A percentile compares a stretch with the other conserved stretches of the same genome.
These are phyloP conservation scores for Pseudococcus viburni DNA, from an alignment of 2,888 invertebrate species.

Conservation along the genomic window DNA sequence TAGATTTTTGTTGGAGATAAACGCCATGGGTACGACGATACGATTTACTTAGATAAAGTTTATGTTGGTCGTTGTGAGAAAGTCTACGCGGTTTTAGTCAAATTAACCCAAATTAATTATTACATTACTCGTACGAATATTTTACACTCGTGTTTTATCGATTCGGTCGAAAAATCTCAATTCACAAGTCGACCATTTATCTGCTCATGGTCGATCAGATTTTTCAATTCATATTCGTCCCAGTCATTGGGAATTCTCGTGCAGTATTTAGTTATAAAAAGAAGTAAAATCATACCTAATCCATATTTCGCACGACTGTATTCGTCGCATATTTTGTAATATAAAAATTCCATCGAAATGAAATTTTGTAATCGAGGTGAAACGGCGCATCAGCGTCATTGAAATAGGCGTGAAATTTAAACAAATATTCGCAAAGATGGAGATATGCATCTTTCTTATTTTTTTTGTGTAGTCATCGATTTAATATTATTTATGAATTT, in stretches of 20 bases:
- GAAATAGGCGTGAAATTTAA: conserved; percentile 30
- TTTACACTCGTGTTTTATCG: background rate
- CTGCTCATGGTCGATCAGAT: background rate
- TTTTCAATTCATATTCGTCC: background rate
- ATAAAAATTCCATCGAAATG: conserved; percentile 1
- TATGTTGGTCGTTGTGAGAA: background rate
- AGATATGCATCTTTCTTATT: conserved; percentile 14
- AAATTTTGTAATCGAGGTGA: conserved; percentile 31
- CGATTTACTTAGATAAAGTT: background rate
- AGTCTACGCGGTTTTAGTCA: background rate
- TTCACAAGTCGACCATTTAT: background rate
- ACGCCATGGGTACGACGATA: background rate
- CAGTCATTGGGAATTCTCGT: background rate
- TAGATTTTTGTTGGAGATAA: background rate
- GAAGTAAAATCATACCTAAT: background rate
- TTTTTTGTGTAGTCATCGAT: conserved; percentile 49
- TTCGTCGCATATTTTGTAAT: background rate
- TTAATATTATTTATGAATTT: conserved; percentile 41
- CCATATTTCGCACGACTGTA: background rate
- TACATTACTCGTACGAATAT: background rate
- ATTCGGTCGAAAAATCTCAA: background rate
- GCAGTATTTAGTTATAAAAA: no score
- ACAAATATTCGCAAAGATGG: conserved; percentile 22
- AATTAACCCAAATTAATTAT: background rate
- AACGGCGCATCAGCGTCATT: background rate